Base-by-base conservation (phyloP, 2,888 invertebrate genomes). In the Iselma pallidipennis region DNA sequence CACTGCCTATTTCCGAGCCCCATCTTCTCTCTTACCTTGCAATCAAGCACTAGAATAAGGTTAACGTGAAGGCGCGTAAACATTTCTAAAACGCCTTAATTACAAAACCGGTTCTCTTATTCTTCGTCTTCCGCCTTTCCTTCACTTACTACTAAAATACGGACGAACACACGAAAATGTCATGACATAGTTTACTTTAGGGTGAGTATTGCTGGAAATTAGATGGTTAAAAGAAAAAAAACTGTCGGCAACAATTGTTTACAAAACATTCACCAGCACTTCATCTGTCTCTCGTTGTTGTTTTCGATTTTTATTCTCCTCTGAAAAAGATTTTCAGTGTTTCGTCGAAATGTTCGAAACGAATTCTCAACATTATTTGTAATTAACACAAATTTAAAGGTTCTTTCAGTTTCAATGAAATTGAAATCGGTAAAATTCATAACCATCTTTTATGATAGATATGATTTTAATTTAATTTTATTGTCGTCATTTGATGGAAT, bases 21-120 rank as follows among this genome's bases (percentile, higher is more conserved):
- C 37, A 16, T 37, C 37, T 29, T 31, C n/a, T 70, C 71, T 73
- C 73, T 72, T 69, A 74, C 71, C 73, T 72, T 69, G 75, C 74
- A 76, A 76, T 76, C 75, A 76, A 76, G 71, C 69, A 45, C 12
- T 23, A 65, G 72, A 73, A 74, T 72, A 72, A 71, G 74, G 72
- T 75, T 71, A 75, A 74, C 74, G 73, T 74, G 75, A 73, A 72
- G 74, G 72, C 72, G 73, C 74, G 75, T 75, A 76, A 76, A 76
- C 75, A 76, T 74, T 75, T 73, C 71, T 69, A 74, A 45, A 45
- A 76, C 74, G 74, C 73, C 75, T 77, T 77, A 76, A 77, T 77
- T 76, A 76, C 75, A 72, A 45, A 45, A 69, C 68, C 64, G 71
- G 74, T 71, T 73, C 67, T 59, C 37, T n/a, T 6, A 14, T 37